phyloP scores from a whole-genome alignment of 2,888 invertebrate genomes.

The Aphodius granarius region DNA sequence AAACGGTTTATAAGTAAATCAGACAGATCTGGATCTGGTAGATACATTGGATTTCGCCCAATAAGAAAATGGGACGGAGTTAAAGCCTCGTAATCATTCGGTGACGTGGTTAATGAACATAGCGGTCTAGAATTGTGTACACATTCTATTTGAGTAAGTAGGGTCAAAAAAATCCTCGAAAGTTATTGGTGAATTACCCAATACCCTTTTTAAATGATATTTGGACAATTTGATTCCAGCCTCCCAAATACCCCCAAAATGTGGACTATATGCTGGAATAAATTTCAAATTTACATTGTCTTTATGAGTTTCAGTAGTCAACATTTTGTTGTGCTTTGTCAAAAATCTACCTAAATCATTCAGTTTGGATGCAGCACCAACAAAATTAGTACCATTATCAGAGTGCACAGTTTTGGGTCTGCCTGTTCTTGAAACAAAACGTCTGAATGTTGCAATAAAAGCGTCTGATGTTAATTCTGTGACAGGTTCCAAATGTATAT shows the following conservation, averaged over 20 bases:
- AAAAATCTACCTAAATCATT: not conserved
- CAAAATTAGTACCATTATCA: conserved; percentile 11
- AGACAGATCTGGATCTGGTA: not conserved
- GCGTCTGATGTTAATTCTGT: conserved; percentile 7
- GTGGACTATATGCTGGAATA: not conserved
- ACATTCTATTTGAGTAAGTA: conserved; percentile 6
- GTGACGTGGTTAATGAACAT: not conserved
- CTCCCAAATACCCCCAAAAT: conserved; percentile 19
- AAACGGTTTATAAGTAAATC: not conserved
- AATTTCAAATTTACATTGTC: not conserved
- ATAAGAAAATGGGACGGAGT: not conserved
- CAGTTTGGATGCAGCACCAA: not conserved
- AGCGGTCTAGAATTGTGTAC: not conserved
- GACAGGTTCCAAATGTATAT: conserved; percentile 19
- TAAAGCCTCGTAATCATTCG: not conserved
- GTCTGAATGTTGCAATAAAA: conserved; percentile 17
- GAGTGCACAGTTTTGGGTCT: not conserved
- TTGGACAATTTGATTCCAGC: conserved; percentile 13
- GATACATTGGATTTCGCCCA: not conserved
- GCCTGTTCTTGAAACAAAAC: conserved; percentile 15
- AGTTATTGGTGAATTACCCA: not conserved
- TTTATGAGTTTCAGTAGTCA: not conserved
- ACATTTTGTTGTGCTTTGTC: not conserved
- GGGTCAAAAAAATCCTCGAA: not conserved
- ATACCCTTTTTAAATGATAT: conserved; percentile 9